Conservation (phyloP, 2,797 vertebrate genomes). For the Acrossocheilus wenchowensis region DNA sequence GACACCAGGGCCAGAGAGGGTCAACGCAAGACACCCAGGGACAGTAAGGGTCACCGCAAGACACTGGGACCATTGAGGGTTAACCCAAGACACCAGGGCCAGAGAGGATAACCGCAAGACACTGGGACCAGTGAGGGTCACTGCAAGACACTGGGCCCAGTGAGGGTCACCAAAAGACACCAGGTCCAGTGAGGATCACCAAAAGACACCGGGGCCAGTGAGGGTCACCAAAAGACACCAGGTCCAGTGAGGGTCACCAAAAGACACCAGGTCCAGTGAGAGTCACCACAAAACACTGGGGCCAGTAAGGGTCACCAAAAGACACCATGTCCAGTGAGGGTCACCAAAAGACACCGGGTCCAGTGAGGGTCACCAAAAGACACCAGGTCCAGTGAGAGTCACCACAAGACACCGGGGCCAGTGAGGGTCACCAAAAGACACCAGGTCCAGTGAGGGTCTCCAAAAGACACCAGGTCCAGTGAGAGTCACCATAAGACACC, state of each 20-base stretch:
- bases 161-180: no score
- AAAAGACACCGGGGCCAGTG: rapidly evolving
- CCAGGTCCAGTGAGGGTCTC: background rate
- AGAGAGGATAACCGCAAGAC: no score
- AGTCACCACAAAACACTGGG: rapidly evolving
- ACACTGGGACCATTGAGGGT: background rate
- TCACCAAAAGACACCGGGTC: background rate
- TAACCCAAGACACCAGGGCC: background rate
- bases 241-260: background rate
- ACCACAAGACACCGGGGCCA: background rate
- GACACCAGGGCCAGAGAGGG: rapidly evolving
- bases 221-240: background rate
- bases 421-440: no score
- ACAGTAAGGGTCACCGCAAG: background rate
- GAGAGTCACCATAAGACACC: no score
- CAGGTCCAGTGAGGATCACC: no score
- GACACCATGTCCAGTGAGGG: no score
- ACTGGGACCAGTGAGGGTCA: background rate
- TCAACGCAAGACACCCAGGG: no score
- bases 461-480: background rate
- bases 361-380: background rate
- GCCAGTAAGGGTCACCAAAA: rapidly evolving
- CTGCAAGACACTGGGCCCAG: rapidly evolving
- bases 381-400: background rate
- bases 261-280: background rate